These are phyloP conservation scores for Oreochromis niloticus DNA, from an alignment of 2,113 vertebrate species.

Conservation along the genomic window DNA sequence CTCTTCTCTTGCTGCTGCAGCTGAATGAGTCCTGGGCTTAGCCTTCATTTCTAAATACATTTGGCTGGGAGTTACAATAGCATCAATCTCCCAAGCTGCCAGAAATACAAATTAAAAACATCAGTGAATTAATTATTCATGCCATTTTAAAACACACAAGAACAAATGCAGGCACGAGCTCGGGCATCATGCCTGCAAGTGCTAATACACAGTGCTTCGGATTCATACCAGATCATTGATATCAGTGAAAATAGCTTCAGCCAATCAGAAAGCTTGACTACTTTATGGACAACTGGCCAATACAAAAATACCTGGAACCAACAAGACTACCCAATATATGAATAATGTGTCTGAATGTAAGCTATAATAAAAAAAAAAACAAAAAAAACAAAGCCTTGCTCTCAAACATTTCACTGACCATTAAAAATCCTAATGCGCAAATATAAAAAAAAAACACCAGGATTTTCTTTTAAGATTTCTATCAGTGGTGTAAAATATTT, in stretches of 20 bases:
- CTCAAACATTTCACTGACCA: background rate
- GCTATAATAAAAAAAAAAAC: background rate
- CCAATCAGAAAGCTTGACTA: background rate
- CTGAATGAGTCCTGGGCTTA: background rate
- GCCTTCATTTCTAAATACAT: background rate
- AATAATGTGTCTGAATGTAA: background rate
- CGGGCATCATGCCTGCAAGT: background rate
- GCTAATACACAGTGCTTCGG: background rate
- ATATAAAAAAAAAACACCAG: background rate
- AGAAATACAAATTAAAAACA: conserved; percentile 19
- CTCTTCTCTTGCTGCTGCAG: background rate
- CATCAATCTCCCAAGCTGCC: background rate
- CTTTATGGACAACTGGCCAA: background rate
- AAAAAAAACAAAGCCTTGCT: background rate
- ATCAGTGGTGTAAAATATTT: background rate
- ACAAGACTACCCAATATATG: background rate
- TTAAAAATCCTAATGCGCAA: background rate
- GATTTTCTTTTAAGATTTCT: background rate
- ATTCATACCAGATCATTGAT: background rate
- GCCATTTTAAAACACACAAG: background rate
- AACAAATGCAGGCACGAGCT: background rate
- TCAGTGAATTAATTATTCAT: conserved; percentile 19
- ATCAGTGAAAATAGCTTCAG: background rate
- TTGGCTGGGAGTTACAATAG: background rate
- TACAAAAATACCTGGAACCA: background rate